These are phyloP conservation scores for Morus bassanus DNA, from an alignment of 2,797 vertebrate genomes.

Conservation along the genomic window DNA sequence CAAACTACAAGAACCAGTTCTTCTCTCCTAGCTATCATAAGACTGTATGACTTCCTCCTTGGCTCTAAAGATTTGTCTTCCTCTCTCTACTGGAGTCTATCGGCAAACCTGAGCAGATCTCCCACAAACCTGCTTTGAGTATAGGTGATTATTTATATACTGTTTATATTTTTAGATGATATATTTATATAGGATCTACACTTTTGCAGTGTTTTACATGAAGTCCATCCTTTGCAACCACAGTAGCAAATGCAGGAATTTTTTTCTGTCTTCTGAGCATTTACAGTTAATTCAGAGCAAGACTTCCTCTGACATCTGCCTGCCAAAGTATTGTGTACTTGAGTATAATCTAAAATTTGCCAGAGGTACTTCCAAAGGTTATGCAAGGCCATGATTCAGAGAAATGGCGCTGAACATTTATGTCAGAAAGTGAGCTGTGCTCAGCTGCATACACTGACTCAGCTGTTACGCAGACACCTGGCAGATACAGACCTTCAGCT, in stretches of 20 bases:
- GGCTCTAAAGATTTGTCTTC: background rate
- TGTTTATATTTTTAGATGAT: background rate
- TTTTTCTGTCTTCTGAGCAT: background rate
- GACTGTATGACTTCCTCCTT: background rate
- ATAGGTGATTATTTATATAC: background rate
- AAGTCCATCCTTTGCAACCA: background rate
- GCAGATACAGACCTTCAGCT: constrained; percentile 51
- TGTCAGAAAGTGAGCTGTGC: constrained; percentile 17
- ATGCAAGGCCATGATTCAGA: background rate
- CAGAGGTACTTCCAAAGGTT: background rate
- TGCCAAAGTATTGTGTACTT: background rate
- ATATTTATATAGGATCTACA: background rate
- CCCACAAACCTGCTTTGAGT: background rate
- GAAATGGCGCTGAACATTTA: background rate
- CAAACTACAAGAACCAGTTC: background rate
- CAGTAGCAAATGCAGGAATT: background rate
- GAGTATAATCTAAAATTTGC: background rate
- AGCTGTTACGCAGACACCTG: constrained; percentile 46
- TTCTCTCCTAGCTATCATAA: background rate
- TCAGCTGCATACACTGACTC: constrained; percentile 49
- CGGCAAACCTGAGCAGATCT: background rate
- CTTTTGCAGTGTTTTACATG: background rate
- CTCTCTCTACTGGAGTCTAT: background rate
- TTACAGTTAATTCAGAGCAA: background rate
- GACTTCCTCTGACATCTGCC: background rate